Evolutionary conservation across 53 echinoderm and acorn worm genomes (phyloP), one percentile per base, ranked within the genome.

Genomic region (Pentamera pediparva): DNA sequence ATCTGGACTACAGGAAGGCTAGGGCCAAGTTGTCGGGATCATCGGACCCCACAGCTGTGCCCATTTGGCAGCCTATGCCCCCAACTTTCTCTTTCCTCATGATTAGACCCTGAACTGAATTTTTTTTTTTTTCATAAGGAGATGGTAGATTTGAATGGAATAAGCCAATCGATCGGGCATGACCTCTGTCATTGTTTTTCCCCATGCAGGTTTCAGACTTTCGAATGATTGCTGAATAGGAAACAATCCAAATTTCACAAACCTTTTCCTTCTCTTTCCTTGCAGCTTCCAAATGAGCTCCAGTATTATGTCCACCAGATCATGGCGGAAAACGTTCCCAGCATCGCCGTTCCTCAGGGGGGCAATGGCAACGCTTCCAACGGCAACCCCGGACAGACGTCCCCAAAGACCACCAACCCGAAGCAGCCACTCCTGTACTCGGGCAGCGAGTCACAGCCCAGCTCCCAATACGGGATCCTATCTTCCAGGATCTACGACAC

Each of bases 261-360:
- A 69, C 47, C 6, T 56, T 60, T 54, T 30, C 18, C 35, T 65
- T 35, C 20, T 65, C 43, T 51, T 26, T 33, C 53, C 51, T 37
- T 36, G 11, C 78, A 98, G 98, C 84, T 98, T 82, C 98, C 98
- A 62, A 91, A 98, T 63, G 98, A 98, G 52, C 89, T 98, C 48
- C 98, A 98, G 77, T 98, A 98, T 78, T 88, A 85, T 45, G 98
- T 98, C 34, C 98, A 98, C 65, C 88, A 98, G 71, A 88, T 98
- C 55, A 98, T 98, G 98, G 98, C 83, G 25, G 98, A 98, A 76
- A 87, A 80, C 37, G 75, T 76, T 63, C 53, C 47, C 36, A 80
- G 83, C 26, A 37, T 61, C 12, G 69, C 56, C 84, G 32, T 12
- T 57, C 29, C 67, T 67, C 63, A 51, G 50, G 70, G 79, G 55